Evolutionary conservation across 2,888 invertebrate genomes (phyloP).

Genomic region (Cremastinae sp.): DNA sequence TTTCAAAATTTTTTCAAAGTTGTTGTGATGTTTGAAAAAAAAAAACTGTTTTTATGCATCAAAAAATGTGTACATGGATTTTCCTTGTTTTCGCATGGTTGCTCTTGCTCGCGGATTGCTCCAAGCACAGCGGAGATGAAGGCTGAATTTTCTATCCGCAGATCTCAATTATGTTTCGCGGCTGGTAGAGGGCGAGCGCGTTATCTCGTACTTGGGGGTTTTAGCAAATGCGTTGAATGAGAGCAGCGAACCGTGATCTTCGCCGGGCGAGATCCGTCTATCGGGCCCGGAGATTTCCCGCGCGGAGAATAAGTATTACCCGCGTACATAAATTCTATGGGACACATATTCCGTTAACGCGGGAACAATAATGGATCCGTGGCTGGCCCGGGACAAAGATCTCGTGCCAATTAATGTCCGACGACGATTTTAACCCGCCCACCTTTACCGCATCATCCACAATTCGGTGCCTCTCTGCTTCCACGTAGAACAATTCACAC

Average conservation of each 20-base stretch:
- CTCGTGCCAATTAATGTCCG: constrained; percentile 79
- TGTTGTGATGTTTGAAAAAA: too few species aligned
- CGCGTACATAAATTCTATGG: constrained; percentile 33
- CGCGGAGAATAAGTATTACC: constrained; percentile 8
- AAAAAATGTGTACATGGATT: too few species aligned
- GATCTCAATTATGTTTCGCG: constrained; percentile 59
- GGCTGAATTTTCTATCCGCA: constrained; percentile 14
- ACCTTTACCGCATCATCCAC: constrained; percentile 57
- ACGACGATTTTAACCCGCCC: constrained; percentile 70
- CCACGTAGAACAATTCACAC: constrained; percentile 30
- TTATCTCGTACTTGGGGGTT: constrained; percentile 65
- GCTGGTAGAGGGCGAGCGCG: constrained; percentile 35
- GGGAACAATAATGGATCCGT: constrained; percentile 73
- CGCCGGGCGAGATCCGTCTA: constrained; percentile 54
- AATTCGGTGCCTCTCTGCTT: constrained; percentile 18
- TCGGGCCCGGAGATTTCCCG: constrained; percentile 18
- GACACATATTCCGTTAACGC: constrained; percentile 61
- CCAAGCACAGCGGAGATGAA: too few species aligned
- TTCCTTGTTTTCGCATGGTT: neutral
- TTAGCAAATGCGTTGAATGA: constrained; percentile 78
- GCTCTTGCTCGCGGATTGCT: too few species aligned
- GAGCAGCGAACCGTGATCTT: constrained; percentile 77
- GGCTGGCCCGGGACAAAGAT: constrained; percentile 76
- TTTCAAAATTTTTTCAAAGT: too few species aligned
- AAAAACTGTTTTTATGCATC: too few species aligned